Base-by-base conservation (phyloP, 2,888 invertebrate species). In the Bimastos eiseni region DNA sequence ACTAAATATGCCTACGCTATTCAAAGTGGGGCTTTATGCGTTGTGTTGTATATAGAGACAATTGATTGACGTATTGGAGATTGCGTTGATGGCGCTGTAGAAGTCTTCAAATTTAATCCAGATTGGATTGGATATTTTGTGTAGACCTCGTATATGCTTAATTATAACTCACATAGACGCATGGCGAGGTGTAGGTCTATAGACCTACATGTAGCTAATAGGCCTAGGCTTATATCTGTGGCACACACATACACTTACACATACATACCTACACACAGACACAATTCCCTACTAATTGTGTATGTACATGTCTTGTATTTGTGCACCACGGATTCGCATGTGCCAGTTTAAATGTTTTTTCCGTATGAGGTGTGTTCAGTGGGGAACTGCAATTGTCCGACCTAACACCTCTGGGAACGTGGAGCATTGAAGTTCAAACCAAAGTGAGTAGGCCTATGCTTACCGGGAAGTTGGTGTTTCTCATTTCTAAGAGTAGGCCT, bases 361-460 rank as follows among this genome's bases (percentile, higher is more conserved):
- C n/a, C 34, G 6, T 36, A 36, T 86, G 5, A 91, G 91, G 91
- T 30, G 91, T 91, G 0, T 49, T 91, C 89, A 44, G 55, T 49
- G 89, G 86, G 1, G 21, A 89, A 37, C 33, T 91, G 55, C 13
- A 41, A 5, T 49, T 91, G 70, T 89, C 91, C 3, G 44, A 49
- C 21, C 49, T 83, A 38, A 91, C 91, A 19, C 89, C 91, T n/a
- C 91, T 91, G 33, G 91, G 91, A 19, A 38, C 0, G 13, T 91
- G 91, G 91, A 91, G 33, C 15, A 91, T 91, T 49, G 41, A 84
- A 84, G 91, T 89, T 19, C 41, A 89, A 34, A 49, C 91, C 33
- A 30, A 38, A 30, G 91, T 89, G 6, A 36, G 86, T 70, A 30
- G 24, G 30, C 5, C 44, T 24, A 70, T 2, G 4, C 17, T 2